A percentile compares a stretch with the other conserved stretches of the same genome.
These are phyloP conservation scores for Palythoa caribaeorum DNA, from an alignment of 92 coral and sea anemone species.

Conservation along the genomic window DNA sequence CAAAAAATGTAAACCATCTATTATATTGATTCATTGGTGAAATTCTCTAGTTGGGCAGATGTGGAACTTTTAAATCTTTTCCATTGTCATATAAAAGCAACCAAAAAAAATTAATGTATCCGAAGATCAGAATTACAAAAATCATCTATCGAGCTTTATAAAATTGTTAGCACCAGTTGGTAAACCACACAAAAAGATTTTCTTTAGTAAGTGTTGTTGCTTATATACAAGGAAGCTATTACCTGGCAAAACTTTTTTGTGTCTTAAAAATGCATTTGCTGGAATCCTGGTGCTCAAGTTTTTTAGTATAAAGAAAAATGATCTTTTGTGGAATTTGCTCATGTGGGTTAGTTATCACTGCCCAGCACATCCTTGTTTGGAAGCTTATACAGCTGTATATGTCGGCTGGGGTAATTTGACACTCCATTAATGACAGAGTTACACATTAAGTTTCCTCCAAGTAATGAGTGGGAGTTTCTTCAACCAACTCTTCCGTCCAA, in stretches of 20 bases:
- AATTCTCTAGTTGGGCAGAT: not conserved
- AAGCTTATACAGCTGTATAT: slow-evolving; percentile 4
- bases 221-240: not conserved
- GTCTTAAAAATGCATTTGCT: slow-evolving; percentile 1
- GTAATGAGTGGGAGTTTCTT: slow-evolving; percentile 51
- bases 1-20: no score
- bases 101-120: not conserved
- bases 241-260: not conserved
- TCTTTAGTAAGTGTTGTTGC: slow-evolving; percentile 6
- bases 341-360: not conserved
- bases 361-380: not conserved
- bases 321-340: not conserved
- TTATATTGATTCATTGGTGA: no score
- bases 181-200: not conserved
- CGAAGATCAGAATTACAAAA: not conserved
- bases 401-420: slow-evolving; percentile 33
- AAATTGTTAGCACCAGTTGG: not conserved
- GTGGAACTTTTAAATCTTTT: not conserved
- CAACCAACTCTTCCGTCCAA: slow-evolving; percentile 61
- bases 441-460: slow-evolving; percentile 61
- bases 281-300: slow-evolving; percentile 3
- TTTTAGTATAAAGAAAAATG: not conserved
- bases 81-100: not conserved
- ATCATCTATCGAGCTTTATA: not conserved
- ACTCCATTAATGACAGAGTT: slow-evolving; percentile 47